phyloP scores from a whole-genome alignment of 2,113 vertebrate genomes.

The Formicarius rufipectus region DNA sequence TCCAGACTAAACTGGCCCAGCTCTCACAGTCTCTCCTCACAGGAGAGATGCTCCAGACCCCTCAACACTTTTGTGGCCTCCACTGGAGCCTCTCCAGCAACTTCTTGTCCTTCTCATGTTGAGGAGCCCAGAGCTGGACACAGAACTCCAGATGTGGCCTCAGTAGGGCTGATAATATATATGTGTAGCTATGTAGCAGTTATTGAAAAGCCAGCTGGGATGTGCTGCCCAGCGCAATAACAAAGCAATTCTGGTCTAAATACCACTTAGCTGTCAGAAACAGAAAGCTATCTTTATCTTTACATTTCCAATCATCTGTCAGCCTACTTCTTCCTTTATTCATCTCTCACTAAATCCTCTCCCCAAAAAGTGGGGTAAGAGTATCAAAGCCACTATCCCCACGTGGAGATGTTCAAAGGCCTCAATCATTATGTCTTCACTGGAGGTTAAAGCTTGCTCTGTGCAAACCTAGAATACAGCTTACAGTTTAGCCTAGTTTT shows the following conservation, averaged over 20 bases:
- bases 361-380: not conserved
- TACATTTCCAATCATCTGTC: not conserved
- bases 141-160: not conserved
- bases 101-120: not conserved
- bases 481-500: not conserved
- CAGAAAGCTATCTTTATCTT: not conserved
- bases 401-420: not conserved
- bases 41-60: not conserved
- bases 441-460: not conserved
- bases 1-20: not conserved
- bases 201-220: not conserved
- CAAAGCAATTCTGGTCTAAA: not conserved
- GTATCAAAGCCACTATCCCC: not conserved
- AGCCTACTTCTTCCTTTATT: not conserved
- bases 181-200: not conserved
- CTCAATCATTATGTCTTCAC: not conserved
- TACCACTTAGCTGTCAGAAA: not conserved
- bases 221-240: not conserved
- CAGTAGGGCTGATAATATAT: not conserved
- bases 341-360: not conserved
- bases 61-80: not conserved
- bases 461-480: not conserved
- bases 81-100: not conserved
- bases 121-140: not conserved
- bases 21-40: fast-evolving